Evolutionary conservation across 2,797 vertebrate genomes (phyloP).

Genomic region (Myiotriccus ornatus): DNA sequence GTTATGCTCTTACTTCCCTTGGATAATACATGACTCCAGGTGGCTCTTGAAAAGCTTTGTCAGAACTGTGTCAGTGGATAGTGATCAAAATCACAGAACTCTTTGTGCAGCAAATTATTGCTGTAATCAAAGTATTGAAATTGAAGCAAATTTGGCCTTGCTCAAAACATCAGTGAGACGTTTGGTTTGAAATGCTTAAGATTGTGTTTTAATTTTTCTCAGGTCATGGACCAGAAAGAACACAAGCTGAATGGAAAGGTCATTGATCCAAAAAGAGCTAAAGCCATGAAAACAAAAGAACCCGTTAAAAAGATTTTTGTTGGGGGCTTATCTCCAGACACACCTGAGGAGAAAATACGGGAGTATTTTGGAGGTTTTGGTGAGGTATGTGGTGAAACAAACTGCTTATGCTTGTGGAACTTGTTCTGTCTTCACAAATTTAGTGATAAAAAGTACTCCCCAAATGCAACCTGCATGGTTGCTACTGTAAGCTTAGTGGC

Average conservation of each 20-base stretch:
- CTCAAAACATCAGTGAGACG: not conserved
- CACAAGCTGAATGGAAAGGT: constrained; percentile 98
- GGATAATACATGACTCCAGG: not conserved
- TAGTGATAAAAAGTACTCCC: not conserved
- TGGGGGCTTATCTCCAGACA: constrained; percentile 96
- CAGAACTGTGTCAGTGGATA: not conserved
- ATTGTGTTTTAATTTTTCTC: constrained; percentile 26
- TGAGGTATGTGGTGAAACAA: constrained; percentile 81
- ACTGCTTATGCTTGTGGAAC: not conserved
- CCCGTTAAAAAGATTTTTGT: constrained; percentile 99
- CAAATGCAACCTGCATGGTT: not conserved
- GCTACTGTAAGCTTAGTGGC: not conserved
- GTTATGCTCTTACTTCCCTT: not conserved
- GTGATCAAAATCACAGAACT: not conserved
- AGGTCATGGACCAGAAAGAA: constrained; percentile 96
- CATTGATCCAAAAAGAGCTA: constrained; percentile 98
- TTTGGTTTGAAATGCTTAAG: not conserved
- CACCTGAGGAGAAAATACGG: constrained; percentile 96
- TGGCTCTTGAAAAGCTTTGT: not conserved
- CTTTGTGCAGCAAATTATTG: not conserved
- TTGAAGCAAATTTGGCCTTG: not conserved
- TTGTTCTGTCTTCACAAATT: not conserved
- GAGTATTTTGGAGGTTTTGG: constrained; percentile 96
- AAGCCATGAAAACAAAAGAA: constrained; percentile 99
- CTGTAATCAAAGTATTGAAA: not conserved